Conservation (phyloP, 2,888 invertebrate species). For the Abrostola tripartita region DNA sequence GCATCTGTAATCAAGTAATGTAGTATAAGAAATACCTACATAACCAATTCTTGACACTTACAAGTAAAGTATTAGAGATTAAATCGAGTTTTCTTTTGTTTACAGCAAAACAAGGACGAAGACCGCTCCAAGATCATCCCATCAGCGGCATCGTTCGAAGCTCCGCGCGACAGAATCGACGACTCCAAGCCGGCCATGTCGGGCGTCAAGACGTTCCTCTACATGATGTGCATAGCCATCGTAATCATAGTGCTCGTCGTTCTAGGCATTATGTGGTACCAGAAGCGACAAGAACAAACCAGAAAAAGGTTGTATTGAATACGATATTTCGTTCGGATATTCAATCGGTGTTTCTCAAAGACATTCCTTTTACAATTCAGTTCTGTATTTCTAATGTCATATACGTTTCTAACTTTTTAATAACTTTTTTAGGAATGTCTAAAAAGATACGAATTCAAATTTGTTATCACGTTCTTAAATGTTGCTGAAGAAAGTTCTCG, state of each 20-base stretch:
- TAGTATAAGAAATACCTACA: too few species aligned
- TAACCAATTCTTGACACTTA: too few species aligned
- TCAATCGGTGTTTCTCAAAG: conserved; percentile 22
- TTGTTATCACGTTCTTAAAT: background rate
- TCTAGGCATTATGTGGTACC: conserved; percentile 97
- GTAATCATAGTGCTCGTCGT: conserved; percentile 94
- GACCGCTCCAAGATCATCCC: conserved; percentile 95
- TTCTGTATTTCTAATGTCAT: background rate
- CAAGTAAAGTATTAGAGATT: too few species aligned
- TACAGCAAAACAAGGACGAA: conserved; percentile 89
- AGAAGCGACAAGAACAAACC: conserved; percentile 96
- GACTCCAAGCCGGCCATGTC: conserved; percentile 96
- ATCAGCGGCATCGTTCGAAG: conserved; percentile 95
- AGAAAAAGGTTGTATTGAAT: conserved; percentile 93
- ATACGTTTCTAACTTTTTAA: too few species aligned
- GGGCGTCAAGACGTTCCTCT: conserved; percentile 96
- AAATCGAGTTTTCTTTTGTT: conserved; percentile 3
- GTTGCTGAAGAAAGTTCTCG: background rate
- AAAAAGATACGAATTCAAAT: conserved; percentile 4
- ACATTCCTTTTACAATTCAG: conserved; percentile 54
- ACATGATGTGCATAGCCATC: conserved; percentile 95
- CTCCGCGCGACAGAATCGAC: conserved; percentile 96
- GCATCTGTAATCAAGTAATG: too few species aligned
- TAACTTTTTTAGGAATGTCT: conserved; percentile 36
- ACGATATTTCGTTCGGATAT: conserved; percentile 3